Conservation (phyloP, 1,140 invertebrate species). For the Latrodectus geometricus region DNA sequence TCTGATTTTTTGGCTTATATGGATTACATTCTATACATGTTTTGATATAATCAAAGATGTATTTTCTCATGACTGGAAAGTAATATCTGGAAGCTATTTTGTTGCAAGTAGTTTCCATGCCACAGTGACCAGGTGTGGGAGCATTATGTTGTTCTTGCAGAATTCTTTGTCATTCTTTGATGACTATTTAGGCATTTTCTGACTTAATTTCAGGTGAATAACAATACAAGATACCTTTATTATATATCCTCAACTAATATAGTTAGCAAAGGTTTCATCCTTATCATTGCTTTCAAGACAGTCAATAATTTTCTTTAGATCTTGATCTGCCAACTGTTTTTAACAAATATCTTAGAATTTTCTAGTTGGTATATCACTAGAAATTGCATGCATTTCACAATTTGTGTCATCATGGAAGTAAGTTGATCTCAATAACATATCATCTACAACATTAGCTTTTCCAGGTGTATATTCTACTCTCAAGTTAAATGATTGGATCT, state of each 20-base stretch:
- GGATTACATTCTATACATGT: constrained; percentile 35
- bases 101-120: not conserved
- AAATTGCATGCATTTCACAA: no score
- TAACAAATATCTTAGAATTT: no score
- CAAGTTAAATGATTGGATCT: no score
- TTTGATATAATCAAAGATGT: constrained; percentile 38
- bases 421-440: constrained; percentile 65
- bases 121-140: constrained; percentile 30
- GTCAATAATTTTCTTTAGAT: constrained; percentile 19
- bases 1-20: constrained; percentile 23
- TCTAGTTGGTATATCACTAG: no score
- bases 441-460: constrained; percentile 42
- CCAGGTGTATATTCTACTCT: no score
- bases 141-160: not conserved
- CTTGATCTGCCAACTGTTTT: no score
- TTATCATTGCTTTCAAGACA: constrained; percentile 5
- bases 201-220: no score
- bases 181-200: no score
- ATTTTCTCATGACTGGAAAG: constrained; percentile 20
- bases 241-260: no score
- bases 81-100: constrained; percentile 36
- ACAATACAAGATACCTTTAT: not conserved
- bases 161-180: no score
- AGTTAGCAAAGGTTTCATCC: constrained; percentile 1
- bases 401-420: not conserved